phyloP scores from a whole-genome alignment of 2,113 vertebrate genomes.

The Catagonus wagneri region DNA sequence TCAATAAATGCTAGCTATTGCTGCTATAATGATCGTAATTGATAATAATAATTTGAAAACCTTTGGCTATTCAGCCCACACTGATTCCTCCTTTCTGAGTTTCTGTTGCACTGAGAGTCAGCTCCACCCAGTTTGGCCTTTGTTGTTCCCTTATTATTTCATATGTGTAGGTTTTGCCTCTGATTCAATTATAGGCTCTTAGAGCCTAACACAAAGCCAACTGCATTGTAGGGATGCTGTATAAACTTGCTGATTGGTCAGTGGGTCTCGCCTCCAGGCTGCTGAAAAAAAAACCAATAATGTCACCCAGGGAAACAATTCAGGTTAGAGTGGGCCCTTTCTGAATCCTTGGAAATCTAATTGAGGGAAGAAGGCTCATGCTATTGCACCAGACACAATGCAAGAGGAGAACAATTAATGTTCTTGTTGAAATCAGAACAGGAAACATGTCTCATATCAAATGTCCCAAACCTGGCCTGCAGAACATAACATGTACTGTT shows the following conservation, averaged over 20 bases:
- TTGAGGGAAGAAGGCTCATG: slow-evolving; percentile 25
- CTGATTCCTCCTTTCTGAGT: slow-evolving; percentile 26
- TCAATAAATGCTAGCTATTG: slow-evolving; percentile 22
- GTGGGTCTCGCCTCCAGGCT: slow-evolving; percentile 19
- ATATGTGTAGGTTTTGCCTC: background rate
- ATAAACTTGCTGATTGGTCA: slow-evolving; percentile 18
- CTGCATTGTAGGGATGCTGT: background rate
- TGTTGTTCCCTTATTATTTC: slow-evolving; percentile 24
- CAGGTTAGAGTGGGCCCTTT: background rate
- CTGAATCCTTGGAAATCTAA: slow-evolving; percentile 52
- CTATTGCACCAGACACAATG: background rate
- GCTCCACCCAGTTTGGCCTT: background rate
- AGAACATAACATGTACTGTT: background rate
- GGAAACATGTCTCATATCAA: background rate
- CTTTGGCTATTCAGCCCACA: background rate
- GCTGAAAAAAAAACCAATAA: slow-evolving; percentile 64
- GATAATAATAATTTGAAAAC: slow-evolving; percentile 42
- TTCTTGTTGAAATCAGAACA: background rate
- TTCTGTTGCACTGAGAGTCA: background rate
- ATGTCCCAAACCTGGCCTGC: background rate
- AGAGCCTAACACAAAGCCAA: background rate
- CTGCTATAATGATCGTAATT: slow-evolving; percentile 51
- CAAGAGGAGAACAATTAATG: slow-evolving; percentile 40
- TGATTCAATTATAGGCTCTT: background rate
- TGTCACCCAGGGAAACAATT: slow-evolving; percentile 25